Conservation (phyloP, 1,140 invertebrate species). For the Euura lappo region DNA sequence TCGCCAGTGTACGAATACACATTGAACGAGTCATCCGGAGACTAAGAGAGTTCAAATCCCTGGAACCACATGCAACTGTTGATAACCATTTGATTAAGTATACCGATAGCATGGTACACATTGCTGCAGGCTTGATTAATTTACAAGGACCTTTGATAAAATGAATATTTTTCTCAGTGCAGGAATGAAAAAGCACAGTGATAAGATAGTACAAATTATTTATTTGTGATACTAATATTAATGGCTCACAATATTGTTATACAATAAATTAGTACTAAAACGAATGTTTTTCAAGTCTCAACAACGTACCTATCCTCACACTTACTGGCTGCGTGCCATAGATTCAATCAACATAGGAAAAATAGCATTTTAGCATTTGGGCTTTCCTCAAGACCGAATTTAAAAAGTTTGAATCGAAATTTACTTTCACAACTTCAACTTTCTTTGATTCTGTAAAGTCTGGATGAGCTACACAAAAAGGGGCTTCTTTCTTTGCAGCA, state of each 20-base stretch:
- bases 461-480: conserved; percentile 37
- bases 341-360: conserved; percentile 9
- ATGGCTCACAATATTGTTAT: conserved; percentile 15
- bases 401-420: conserved; percentile 24
- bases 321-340: neutral
- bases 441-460: conserved; percentile 32
- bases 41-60: conserved; percentile 34
- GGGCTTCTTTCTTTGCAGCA: conserved; percentile 28
- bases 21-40: conserved; percentile 40
- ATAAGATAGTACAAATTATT: too few relatives aligned
- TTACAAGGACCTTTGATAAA: neutral
- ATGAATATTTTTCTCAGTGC: too few relatives aligned
- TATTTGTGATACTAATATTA: neutral
- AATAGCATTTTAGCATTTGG: conserved; percentile 13
- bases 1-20: conserved; percentile 42
- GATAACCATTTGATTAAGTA: neutral
- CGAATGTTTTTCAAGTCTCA: conserved; percentile 30
- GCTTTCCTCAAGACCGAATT: conserved; percentile 15
- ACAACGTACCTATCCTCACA: conserved; percentile 33
- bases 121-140: neutral
- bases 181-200: neutral
- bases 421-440: conserved; percentile 24
- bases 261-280: conserved; percentile 21
- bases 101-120: neutral
- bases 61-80: neutral